Conservation (phyloP, 2,797 vertebrate genomes). For the Pseudochaenichthys georgianus region DNA sequence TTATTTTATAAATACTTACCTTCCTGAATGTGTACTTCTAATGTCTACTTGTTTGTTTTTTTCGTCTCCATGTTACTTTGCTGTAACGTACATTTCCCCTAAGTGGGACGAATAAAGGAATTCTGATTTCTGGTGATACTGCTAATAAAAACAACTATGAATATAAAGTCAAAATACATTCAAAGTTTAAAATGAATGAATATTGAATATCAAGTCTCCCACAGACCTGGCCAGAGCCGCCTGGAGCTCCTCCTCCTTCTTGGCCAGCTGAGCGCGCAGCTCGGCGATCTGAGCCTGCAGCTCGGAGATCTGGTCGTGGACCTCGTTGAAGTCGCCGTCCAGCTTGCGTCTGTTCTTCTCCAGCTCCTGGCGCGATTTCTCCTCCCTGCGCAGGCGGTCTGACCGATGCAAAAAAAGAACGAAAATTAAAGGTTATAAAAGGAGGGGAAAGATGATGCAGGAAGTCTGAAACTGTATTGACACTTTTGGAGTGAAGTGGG, state of each 20-base stretch:
- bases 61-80: too few species aligned
- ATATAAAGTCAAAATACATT: too few species aligned
- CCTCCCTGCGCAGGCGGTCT: constrained; percentile 97
- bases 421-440: background rate
- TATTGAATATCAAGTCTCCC: background rate
- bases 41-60: too few species aligned
- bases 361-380: constrained; percentile 95
- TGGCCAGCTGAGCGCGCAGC: constrained; percentile 95
- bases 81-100: too few species aligned
- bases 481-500: too few species aligned
- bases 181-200: too few species aligned
- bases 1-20: too few species aligned
- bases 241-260: constrained; percentile 98
- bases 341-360: constrained; percentile 97
- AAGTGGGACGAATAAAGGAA: too few species aligned
- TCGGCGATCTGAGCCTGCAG: constrained; percentile 98
- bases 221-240: constrained; percentile 93
- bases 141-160: too few species aligned
- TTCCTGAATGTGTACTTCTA: too few species aligned
- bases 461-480: background rate
- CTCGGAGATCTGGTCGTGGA: constrained; percentile 94
- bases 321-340: constrained; percentile 94
- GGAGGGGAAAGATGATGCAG: background rate
- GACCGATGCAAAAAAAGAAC: background rate
- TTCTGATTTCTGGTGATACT: too few species aligned